Evolutionary conservation across 2,113 vertebrate species (phyloP), one percentile per base, ranked within the genome.

Genomic region (Cololabis saira): DNA sequence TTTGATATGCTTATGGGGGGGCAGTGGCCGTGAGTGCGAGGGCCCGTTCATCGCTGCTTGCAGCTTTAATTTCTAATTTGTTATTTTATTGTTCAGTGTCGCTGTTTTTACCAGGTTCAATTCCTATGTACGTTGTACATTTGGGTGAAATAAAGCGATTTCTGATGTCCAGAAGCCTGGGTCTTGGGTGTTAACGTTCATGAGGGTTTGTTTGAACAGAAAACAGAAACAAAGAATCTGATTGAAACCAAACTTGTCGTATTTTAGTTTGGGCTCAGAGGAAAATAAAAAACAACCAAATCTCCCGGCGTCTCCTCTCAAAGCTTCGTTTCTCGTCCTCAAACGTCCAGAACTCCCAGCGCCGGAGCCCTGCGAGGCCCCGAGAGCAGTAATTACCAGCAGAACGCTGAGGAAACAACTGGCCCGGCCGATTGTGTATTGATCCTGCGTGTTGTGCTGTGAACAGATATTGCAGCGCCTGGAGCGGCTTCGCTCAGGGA

Each of bases 361-460:
- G 62, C 60, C 67, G 41, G 37, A 73, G 60, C 45, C 61, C 71
- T 54, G 53, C 4, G 12, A 60, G 70, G 74, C 74, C 41, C 60
- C 67, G 55, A 74, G 45, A 69, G 61, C n/a, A 41, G 78, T 69
- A 80, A 87, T 89, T 80, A 85, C 71, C 71, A 63, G 71, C n/a
- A 37, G 10, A 37, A 75, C 12, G n/a, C 70, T 70, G 72, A 37
- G 40, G 24, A 70, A 87, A 85, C 83, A 68, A 80, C 48, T 47
- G 33, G 71, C 75, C 75, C 76, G 78, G 64, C 67, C 83, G 80
- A 89, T 87, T 85, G 87, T 71, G 45, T 89, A 85, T 89, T 70
- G 82, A 89, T 89, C 24, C 50, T 43, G 56, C 63, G 71, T 57
- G 75, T 76, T 81, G 53, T 76, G 76, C 73, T 49, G 53, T 60